A percentile compares a stretch with the other conserved stretches of the same genome.
These are phyloP conservation scores for Hapalemur alaotrensis DNA, from an alignment of 2,797 vertebrate species.

Conservation along the genomic window DNA sequence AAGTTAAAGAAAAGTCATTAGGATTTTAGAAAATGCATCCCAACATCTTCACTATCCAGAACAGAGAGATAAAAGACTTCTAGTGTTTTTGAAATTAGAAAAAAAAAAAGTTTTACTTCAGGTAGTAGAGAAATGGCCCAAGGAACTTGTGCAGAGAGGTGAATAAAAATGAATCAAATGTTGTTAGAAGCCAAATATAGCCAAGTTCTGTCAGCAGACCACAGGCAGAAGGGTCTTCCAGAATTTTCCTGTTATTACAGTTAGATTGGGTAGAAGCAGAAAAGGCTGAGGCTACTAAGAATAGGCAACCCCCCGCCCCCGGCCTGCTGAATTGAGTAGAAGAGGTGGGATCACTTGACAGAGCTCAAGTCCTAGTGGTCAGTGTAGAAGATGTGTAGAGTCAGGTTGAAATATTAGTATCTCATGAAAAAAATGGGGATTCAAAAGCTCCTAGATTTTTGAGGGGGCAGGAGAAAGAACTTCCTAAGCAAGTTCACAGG, in stretches of 20 bases:
- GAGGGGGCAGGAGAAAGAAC: neutral
- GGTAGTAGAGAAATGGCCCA: neutral
- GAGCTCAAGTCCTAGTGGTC: neutral
- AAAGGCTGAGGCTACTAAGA: neutral
- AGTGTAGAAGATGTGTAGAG: neutral
- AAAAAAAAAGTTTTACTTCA: neutral
- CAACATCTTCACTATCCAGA: neutral
- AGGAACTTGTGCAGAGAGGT: neutral
- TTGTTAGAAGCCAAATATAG: neutral
- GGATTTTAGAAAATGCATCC: neutral
- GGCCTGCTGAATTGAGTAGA: neutral
- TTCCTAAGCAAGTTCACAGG: neutral
- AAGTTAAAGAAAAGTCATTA: neutral
- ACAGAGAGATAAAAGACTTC: neutral
- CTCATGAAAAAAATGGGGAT: neutral
- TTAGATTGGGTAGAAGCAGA: neutral
- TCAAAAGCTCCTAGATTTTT: neutral
- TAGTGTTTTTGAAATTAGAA: neutral
- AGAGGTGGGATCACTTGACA: neutral
- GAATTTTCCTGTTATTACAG: neutral
- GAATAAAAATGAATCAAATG: conserved; percentile 4
- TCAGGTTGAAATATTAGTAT: neutral
- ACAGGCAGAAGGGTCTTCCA: neutral
- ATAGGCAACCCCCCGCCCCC: neutral
- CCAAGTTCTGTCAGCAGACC: neutral